These are phyloP conservation scores for Drosophila tanythrix DNA, from an alignment of 2,888 invertebrate genomes.

Conservation along the genomic window DNA sequence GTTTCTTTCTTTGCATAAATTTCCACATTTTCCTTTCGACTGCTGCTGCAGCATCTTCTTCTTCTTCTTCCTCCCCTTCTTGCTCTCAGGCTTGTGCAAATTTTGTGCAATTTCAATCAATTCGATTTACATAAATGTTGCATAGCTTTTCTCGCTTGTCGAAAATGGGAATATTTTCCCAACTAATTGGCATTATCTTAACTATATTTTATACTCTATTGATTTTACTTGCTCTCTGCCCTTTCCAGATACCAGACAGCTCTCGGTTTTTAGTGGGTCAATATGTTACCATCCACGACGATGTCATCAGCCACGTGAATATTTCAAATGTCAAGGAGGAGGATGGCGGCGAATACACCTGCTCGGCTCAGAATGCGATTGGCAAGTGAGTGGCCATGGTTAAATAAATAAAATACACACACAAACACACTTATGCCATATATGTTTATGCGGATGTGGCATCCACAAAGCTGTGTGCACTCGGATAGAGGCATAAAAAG, in stretches of 20 bases:
- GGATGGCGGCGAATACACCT: conserved; percentile 95
- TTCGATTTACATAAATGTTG: conserved; percentile 77
- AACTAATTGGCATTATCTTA: conserved; percentile 57
- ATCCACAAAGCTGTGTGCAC: conserved; percentile 15
- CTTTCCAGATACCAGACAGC: conserved; percentile 85
- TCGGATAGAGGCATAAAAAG: conserved; percentile 68
- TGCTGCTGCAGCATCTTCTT: conserved; percentile 7
- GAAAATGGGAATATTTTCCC: conserved; percentile 17
- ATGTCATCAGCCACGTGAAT: conserved; percentile 96
- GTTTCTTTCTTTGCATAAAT: conserved; percentile 77
- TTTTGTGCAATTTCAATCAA: conserved; percentile 79
- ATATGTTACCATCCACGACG: conserved; percentile 95
- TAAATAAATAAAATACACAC: conserved; percentile 60
- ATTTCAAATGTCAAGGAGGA: conserved; percentile 94
- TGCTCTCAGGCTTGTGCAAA: conserved; percentile 46
- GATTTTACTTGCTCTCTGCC: not conserved
- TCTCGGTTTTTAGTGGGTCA: conserved; percentile 94
- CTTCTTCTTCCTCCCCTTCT: not conserved
- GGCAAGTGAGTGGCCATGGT: conserved; percentile 86
- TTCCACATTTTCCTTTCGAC: conserved; percentile 67
- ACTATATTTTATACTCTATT: conserved; percentile 8
- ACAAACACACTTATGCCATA: conserved; percentile 11
- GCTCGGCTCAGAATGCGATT: conserved; percentile 93
- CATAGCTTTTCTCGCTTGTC: conserved; percentile 24
- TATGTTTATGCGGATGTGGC: not conserved